Base-by-base conservation (phyloP, 2,797 vertebrate species). In the Mormyrus hasselquistii region DNA sequence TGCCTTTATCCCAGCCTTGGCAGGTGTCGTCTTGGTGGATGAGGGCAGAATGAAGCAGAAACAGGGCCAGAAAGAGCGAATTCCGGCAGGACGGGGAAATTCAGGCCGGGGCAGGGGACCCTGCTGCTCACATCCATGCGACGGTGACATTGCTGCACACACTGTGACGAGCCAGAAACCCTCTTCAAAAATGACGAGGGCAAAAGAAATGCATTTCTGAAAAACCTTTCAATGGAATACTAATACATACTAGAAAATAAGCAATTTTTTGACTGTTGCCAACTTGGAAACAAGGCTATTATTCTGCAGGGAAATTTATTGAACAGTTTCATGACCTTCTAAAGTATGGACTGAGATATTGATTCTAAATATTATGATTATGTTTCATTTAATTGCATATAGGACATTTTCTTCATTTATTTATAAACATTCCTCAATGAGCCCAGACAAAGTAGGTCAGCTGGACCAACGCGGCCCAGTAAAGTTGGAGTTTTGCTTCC, bases 1-100 rank as follows among this genome's bases (percentile, higher is more conserved):
- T 96, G 96, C 95, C 95, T 93, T 96, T 95, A 96, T 95, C 95
- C 95, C 89, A 89, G 95, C 94, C 92, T 93, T 90, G 79, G 59
- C 86, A 76, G 76, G 52, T 34, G 38, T 55, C 87, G 34, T 84
- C 92, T 0, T 41, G 73, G 44, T 2, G 22, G 82, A 12, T 47
- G 82, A 84, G 47, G 82, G 49, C 82, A 12, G 82, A 25, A 6
- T 1, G 19, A 25, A 5, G 44, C 82, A 84, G 22, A 29, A 29
- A 84, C 0, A 1, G 47, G 19, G 44, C 9, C 10, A n/a, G n/a
- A 25, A 9, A n/a, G 82, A 22, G 9, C 0, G 4, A 52, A 52
- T 25, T 83, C 79, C 3, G 9, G n/a, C 44, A 49, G 44, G 19
- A 83, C 22, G 10, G 47, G 79, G 49, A 47, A 84, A 25, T 16